Conservation (phyloP, 2,113 vertebrate species). For the Cololabis saira region DNA sequence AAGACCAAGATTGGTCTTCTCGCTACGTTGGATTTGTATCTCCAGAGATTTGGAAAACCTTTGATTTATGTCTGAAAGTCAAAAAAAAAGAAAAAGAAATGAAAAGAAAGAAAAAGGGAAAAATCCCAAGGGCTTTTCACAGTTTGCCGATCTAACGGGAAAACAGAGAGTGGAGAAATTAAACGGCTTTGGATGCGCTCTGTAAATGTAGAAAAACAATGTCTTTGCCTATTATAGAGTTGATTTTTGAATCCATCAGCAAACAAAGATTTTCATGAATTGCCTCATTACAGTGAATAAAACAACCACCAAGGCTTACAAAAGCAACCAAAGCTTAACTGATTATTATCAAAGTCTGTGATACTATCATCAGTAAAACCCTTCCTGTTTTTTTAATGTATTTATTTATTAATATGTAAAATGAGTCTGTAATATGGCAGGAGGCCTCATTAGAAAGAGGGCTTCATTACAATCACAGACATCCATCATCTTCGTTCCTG, state of each 20-base stretch:
- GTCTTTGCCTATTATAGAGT: conserved; percentile 13
- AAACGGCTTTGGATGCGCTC: conserved; percentile 14
- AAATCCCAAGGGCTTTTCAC: conserved; percentile 23
- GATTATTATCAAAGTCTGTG: conserved; percentile 53
- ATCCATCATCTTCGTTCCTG: conserved; percentile 71
- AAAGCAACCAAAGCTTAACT: conserved; percentile 43
- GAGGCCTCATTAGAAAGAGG: conserved; percentile 69
- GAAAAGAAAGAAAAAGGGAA: conserved; percentile 20
- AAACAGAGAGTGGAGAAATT: conserved; percentile 8
- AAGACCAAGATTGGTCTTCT: conserved; percentile 48
- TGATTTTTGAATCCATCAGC: conserved; percentile 16
- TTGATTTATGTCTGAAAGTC: conserved; percentile 41
- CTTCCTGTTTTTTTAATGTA: conserved; percentile 24
- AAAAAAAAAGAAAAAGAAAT: neutral
- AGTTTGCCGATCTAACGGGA: too few species aligned
- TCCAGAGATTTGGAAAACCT: conserved; percentile 38
- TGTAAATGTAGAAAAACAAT: conserved; percentile 12
- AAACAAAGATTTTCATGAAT: conserved; percentile 31
- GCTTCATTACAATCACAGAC: conserved; percentile 58
- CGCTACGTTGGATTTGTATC: conserved; percentile 44
- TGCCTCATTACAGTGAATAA: conserved; percentile 17
- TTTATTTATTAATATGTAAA: neutral
- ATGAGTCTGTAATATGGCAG: conserved; percentile 53
- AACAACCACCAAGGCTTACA: conserved; percentile 33
- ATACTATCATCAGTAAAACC: conserved; percentile 56